Base-by-base conservation (phyloP, 2,113 vertebrate species). In the Tupaia tana region DNA sequence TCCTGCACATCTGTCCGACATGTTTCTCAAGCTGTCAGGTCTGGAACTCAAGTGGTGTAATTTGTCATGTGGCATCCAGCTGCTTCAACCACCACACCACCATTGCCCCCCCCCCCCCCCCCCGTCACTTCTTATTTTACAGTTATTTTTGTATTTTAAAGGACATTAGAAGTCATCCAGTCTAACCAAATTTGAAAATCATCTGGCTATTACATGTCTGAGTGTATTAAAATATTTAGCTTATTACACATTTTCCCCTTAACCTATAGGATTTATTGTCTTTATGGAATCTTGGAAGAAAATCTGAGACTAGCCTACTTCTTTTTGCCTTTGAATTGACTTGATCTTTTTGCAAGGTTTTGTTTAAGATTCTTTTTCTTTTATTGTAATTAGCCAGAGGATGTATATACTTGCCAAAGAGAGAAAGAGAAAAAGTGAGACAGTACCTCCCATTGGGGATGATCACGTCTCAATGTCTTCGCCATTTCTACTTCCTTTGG, bases 271-370 rank as follows among this genome's bases (percentile, higher is more conserved):
- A n/a, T 82, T 52, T 87, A 10, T 27, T 74, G 43, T 86, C 10
- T 54, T 11, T 79, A 7, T 64, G 24, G 69, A 69, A 82, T 29
- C 13, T 18, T 25, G 31, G 71, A 87, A 25, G 31, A 56, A 75
- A 85, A 79, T 85, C 54, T 22, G 31, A 54, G 31, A n/a, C 16
- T n/a, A 54, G 9, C 56, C 24, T 69, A 67, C 11, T 66, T 81
- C 14, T 85, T 69, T 88, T 66, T 91, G 73, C 27, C 34, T 92
- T 86, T 67, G 8, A 91, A 18, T 80, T 77, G 83, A 82, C 70
- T 52, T 66, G 71, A 15, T 83, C 6, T 74, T 91, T 84, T 88
- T 34, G 15, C 75, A 88, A 66, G 18, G 5, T 84, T 64, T 74
- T 56, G 27, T 15, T 12, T 27, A 52, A 81, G 66, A 89, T 79